Conservation (phyloP, 2,113 vertebrate species). For the Oxyruncus cristatus region DNA sequence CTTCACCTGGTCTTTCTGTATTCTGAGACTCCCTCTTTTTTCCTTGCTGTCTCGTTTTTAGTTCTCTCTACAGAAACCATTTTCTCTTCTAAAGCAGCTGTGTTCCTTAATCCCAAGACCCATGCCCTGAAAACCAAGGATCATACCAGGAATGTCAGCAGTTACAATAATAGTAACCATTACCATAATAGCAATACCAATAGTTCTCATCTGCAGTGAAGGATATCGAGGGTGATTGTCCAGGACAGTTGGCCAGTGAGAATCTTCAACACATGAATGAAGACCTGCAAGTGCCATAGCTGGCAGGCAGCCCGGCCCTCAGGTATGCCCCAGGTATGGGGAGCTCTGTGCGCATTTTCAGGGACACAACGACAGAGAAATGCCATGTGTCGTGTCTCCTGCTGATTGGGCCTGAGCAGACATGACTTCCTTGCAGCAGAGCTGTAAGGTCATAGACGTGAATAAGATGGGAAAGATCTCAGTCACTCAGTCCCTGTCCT, state of each 20-base stretch:
- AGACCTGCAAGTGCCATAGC: fast-evolving
- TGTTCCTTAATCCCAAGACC: not conserved
- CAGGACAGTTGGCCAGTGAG: not conserved
- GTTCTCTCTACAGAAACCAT: not conserved
- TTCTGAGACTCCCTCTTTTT: not conserved
- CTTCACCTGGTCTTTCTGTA: not conserved
- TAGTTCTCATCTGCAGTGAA: not conserved
- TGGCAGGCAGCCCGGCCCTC: not conserved
- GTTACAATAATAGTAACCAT: not conserved
- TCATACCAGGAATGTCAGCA: not conserved
- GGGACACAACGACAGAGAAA: not conserved
- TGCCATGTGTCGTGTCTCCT: not conserved
- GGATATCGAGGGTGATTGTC: not conserved
- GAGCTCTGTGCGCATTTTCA: not conserved
- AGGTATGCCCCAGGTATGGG: not conserved
- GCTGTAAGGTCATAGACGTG: not conserved
- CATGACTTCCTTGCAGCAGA: not conserved
- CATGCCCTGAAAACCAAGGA: not conserved
- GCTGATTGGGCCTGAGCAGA: not conserved
- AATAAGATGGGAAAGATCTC: not conserved
- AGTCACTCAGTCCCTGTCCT: not conserved
- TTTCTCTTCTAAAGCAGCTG: not conserved
- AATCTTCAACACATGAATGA: not conserved
- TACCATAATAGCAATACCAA: not conserved
- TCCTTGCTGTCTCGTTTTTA: not conserved